Conservation (phyloP, 2,888 invertebrate genomes). For the Hymenopus coronatus region DNA sequence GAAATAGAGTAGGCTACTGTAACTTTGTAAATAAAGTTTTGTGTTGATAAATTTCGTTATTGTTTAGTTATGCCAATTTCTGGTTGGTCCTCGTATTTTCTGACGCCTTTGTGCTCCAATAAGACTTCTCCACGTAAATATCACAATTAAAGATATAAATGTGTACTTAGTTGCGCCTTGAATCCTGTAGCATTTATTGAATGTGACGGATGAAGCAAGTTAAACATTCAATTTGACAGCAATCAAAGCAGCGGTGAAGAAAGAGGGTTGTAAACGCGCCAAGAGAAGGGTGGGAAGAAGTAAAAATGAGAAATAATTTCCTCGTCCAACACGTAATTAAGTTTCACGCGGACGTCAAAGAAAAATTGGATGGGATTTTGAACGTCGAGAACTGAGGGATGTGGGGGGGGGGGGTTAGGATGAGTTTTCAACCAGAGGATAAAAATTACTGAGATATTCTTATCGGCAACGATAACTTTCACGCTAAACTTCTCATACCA, state of each 20-base stretch:
- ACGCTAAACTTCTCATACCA: too few species aligned
- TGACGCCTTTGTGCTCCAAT: too few species aligned
- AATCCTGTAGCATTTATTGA: neutral
- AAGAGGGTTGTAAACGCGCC: neutral
- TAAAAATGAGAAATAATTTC: constrained; percentile 26
- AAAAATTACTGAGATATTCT: too few species aligned
- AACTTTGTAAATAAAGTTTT: too few species aligned
- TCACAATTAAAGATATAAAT: too few species aligned
- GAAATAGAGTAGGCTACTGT: too few species aligned
- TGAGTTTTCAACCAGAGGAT: neutral
- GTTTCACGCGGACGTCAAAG: constrained; percentile 25
- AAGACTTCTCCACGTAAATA: too few species aligned
- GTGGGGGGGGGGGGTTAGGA: neutral
- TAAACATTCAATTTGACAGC: neutral
- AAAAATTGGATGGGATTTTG: constrained; percentile 29
- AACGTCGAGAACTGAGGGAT: constrained; percentile 16
- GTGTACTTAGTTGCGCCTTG: too few species aligned
- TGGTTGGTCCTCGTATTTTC: too few species aligned
- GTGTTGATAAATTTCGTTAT: too few species aligned
- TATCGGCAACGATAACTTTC: too few species aligned
- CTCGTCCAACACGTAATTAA: constrained; percentile 25
- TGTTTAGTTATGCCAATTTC: too few species aligned
- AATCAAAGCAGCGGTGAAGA: neutral
- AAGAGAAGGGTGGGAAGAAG: neutral
- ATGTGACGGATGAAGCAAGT: neutral